phyloP scores from a whole-genome alignment of 2,797 vertebrate genomes.

The Oreochromis mossambicus region DNA sequence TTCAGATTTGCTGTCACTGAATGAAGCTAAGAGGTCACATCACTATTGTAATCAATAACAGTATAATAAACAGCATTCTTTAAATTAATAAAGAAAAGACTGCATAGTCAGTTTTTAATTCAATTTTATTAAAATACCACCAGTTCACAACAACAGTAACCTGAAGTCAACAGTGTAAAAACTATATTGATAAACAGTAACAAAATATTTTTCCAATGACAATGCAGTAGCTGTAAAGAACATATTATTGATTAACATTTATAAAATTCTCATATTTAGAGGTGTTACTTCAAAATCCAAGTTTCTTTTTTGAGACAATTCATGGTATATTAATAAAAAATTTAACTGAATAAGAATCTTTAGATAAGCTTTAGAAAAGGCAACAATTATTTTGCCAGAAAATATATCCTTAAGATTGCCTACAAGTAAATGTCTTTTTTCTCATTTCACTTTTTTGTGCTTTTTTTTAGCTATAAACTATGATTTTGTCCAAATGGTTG shows the following conservation, averaged over 20 bases:
- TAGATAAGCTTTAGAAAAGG: neutral
- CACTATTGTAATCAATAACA: neutral
- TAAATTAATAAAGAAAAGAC: neutral
- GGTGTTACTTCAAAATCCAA: neutral
- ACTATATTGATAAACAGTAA: neutral
- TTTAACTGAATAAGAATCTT: neutral
- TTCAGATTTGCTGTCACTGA: neutral
- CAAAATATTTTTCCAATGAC: neutral
- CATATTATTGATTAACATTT: neutral
- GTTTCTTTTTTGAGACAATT: neutral
- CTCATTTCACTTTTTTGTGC: neutral
- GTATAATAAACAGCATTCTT: neutral
- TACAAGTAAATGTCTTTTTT: neutral
- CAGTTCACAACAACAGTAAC: neutral
- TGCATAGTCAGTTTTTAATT: neutral
- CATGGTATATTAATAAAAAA: neutral
- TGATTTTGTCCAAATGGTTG: constrained; percentile 7
- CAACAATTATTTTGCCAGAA: neutral
- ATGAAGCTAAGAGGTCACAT: neutral
- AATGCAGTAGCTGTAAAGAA: neutral
- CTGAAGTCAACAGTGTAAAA: neutral
- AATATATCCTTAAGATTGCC: neutral
- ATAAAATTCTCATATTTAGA: neutral
- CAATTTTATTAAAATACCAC: neutral
- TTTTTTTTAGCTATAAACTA: constrained; percentile 5